Percentiles rank a stretch among this genome's conserved stretches.
These are phyloP conservation scores for Venturia canescens DNA, from an alignment of 1,140 invertebrate species.

Conservation along the genomic window DNA sequence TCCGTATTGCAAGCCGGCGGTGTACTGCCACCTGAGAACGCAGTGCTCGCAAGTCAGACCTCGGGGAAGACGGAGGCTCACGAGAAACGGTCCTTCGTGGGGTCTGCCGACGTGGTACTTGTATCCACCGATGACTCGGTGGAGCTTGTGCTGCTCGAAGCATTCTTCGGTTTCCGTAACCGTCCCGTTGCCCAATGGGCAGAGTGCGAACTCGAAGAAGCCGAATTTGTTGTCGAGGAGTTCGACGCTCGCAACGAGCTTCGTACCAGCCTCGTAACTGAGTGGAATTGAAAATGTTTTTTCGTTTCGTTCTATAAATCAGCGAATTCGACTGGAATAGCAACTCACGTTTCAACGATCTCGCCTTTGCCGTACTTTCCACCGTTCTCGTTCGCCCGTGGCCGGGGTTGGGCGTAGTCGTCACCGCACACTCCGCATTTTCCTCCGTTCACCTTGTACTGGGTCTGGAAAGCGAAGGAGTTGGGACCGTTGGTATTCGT, in stretches of 20 bases:
- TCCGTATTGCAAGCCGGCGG: slow-evolving; percentile 78
- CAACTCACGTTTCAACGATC: slow-evolving; percentile 70
- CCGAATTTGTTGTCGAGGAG: slow-evolving; percentile 86
- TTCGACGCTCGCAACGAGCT: slow-evolving; percentile 80
- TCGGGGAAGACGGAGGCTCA: slow-evolving; percentile 69
- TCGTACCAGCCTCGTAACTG: slow-evolving; percentile 56
- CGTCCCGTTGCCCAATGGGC: slow-evolving; percentile 74
- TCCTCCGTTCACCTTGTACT: slow-evolving; percentile 74
- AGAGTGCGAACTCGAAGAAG: slow-evolving; percentile 79
- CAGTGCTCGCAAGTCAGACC: slow-evolving; percentile 80
- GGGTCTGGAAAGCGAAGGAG: too few species aligned
- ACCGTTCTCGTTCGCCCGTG: slow-evolving; percentile 81
- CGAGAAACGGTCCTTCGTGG: slow-evolving; percentile 48
- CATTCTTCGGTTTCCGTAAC: slow-evolving; percentile 82
- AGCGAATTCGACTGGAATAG: too few species aligned
- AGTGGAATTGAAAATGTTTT: too few species aligned
- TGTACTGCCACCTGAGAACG: slow-evolving; percentile 81
- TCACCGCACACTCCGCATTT: slow-evolving; percentile 81
- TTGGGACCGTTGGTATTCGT: too few species aligned
- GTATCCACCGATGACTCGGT: slow-evolving; percentile 75
- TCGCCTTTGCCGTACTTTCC: slow-evolving; percentile 79
- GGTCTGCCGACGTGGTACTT: slow-evolving; percentile 52
- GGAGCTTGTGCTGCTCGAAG: slow-evolving; percentile 80
- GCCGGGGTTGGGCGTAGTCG: slow-evolving; percentile 73
- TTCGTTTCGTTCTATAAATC: too few species aligned